Base-by-base conservation (phyloP, 2,113 vertebrate species). In the Neomonachus schauinslandi region DNA sequence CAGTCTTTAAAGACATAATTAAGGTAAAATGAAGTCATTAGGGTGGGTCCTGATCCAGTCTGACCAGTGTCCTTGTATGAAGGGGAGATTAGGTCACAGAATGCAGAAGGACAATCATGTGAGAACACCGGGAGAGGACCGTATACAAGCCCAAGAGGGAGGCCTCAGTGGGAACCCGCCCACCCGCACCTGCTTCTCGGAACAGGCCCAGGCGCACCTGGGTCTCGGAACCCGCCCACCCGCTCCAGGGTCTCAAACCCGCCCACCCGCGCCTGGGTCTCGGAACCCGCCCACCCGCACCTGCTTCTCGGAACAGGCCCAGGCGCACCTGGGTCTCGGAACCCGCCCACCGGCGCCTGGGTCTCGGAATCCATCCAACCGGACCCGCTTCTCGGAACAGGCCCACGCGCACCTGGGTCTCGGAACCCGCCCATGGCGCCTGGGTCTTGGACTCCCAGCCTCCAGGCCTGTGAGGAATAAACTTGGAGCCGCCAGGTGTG, bases 401-500 rank as follows among this genome's bases (percentile, higher is more conserved):
- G 4, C 28, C 49, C 28, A 3, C 1, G 0, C 46, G 3, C 18
- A 33, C 14, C 31, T 18, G 31, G 6, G 31, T 14, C 1, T 0
- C 12, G 28, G 61, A 31, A 63, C 26, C 61, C 5, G 9, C 49
- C 49, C 31, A 1, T 2, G 0, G 4, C 61, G 13, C 26, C 65
- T 7, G 19, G 33, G n/a, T 24, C 51, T 22, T 3, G 22, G 79
- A 22, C 51, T 18, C 26, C 26, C 16, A 10, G 42, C 42, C 74
- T 51, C 74, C 74, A 77, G 76, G 28, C 42, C 8, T 12, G 46
- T 18, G 26, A 51, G 46, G 74, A 11, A 5, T 31, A 9, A 31
- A 77, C 39, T 11, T 4, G 15, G 26, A 33, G 46, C 76, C 2
- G 8, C 46, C 3, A 1, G 21, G 10, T 55, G 51, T 15, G 33